Conservation (phyloP, 2,888 invertebrate species). For the Mallateleia sp. region DNA sequence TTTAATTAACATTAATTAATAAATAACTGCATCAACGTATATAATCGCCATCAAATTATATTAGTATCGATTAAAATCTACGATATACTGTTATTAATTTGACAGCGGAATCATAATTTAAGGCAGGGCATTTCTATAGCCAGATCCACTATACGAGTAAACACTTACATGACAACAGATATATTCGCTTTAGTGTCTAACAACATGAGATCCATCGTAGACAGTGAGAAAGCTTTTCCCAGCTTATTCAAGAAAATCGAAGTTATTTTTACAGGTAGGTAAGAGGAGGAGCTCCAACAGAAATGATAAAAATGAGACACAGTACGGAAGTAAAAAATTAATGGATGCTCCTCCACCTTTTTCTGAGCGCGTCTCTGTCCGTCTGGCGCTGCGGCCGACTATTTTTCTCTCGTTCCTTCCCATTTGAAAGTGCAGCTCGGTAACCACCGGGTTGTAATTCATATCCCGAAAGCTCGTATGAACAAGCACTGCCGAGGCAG, state of each 20-base stretch:
- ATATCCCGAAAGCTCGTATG: conserved; percentile 75
- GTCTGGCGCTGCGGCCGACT: conserved; percentile 1
- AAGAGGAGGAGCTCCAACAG: conserved; percentile 39
- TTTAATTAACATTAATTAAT: no score
- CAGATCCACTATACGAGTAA: not conserved
- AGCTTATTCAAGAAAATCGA: conserved; percentile 78
- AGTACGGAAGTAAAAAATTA: conserved; percentile 68
- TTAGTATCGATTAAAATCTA: conserved; percentile 38
- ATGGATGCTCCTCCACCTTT: conserved; percentile 71
- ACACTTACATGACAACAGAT: conserved; percentile 29
- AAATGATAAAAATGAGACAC: conserved; percentile 77
- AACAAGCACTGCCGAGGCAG: conserved; percentile 69
- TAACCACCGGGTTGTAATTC: conserved; percentile 75
- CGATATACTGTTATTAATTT: conserved; percentile 27
- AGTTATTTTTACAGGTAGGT: conserved; percentile 81
- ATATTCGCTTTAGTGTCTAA: conserved; percentile 51
- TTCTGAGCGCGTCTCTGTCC: conserved; percentile 39
- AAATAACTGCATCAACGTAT: no score
- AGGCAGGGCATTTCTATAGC: conserved; percentile 19
- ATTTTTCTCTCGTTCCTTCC: conserved; percentile 53
- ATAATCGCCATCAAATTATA: not conserved
- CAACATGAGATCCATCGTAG: conserved; percentile 53
- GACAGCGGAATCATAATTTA: conserved; percentile 51
- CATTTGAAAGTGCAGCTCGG: conserved; percentile 56
- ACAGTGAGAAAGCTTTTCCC: conserved; percentile 46